Base-by-base conservation (phyloP, 2,888 invertebrate species). In the Lithodes maja region DNA sequence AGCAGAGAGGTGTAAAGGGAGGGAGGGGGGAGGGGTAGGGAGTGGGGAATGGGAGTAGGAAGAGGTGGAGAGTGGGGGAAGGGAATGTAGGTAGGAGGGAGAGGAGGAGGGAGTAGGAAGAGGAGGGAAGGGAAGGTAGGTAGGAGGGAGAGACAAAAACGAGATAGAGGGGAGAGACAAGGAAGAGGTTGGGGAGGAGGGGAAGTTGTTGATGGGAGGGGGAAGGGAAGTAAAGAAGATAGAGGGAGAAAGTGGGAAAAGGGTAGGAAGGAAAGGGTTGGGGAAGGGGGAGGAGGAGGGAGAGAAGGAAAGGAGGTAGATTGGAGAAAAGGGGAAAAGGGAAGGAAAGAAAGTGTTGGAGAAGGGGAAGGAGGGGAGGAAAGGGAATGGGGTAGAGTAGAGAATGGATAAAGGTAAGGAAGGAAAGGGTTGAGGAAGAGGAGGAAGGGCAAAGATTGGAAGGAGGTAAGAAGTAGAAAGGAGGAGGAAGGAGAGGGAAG, bases 71-170 rank as follows among this genome's bases (percentile, higher is more conserved):
- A 5, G 78, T 9, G 1, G 49, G 7, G 52, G 49, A 33, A 78
- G 12, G 50, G 78, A 17, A 33, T 0, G 15, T 15, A 74, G 74
- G 17, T 15, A 17, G 3, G 74, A 33, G 17, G 17, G 15, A 61
- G 61, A 61, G 61, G 61, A 61, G 61, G 61, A 61, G 61, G 61
- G 61, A 61, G 61, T 7, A 7, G n/a, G n/a, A 17, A n/a, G n/a
- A 74, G 74, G 74, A 74, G n/a, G 74, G n/a, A 74, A 74, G 74
- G 17, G n/a, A 74, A 74, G 17, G 17, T 15, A 74, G 17, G 74
- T 15, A 15, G n/a, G 3, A 17, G n/a, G n/a, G 7, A n/a, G 74
- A n/a, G 74, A 74, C 3, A n/a, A 74, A n/a, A 74, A 3, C 7
- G n/a, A 15, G 74, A n/a, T 74, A 5, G n/a, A n/a, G 1, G 5